These are phyloP conservation scores for Pelochelys cantorii DNA, from an alignment of 2,797 vertebrate genomes.

Conservation along the genomic window DNA sequence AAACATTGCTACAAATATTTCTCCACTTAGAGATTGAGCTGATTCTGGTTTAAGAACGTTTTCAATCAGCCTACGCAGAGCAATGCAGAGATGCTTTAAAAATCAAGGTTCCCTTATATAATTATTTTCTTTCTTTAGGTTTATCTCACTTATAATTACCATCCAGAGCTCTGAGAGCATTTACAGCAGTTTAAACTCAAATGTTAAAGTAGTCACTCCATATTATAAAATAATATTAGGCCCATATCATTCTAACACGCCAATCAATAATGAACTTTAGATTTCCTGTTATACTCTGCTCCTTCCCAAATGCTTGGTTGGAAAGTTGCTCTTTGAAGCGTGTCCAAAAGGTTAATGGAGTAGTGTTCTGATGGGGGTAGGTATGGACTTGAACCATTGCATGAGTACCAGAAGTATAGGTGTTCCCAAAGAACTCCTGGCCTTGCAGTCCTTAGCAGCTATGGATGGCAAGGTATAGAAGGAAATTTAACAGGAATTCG, in stretches of 20 bases:
- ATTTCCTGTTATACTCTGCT: background rate
- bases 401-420: background rate
- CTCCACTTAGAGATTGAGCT: background rate
- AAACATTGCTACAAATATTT: background rate
- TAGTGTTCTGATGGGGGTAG: background rate
- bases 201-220: background rate
- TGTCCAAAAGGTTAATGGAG: background rate
- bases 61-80: background rate
- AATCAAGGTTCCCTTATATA: background rate
- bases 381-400: background rate
- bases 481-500: background rate
- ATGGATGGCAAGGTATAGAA: background rate
- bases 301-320: background rate
- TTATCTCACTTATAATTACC: background rate
- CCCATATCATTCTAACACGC: background rate
- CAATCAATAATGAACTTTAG: background rate
- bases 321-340: background rate
- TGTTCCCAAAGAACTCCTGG: background rate
- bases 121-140: background rate
- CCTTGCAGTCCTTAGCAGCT: background rate
- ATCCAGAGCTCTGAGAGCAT: background rate
- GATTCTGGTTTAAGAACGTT: background rate
- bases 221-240: background rate
- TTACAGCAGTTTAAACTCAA: background rate
- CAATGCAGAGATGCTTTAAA: background rate